These are phyloP conservation scores for Tuta absoluta DNA, from an alignment of 2,888 invertebrate genomes.

Conservation along the genomic window DNA sequence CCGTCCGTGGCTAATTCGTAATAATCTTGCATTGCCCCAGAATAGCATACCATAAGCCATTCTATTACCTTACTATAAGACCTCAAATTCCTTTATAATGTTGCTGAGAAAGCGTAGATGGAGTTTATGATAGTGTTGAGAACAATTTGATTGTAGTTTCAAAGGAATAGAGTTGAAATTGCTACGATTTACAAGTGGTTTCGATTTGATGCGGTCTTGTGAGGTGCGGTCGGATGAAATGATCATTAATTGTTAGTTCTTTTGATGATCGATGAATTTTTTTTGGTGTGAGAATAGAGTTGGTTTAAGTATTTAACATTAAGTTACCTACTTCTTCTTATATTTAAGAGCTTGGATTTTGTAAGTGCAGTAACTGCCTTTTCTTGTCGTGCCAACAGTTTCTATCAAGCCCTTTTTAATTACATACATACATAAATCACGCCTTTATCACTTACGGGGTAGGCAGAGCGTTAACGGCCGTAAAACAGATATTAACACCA, in stretches of 20 bases:
- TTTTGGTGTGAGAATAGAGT: conserved; percentile 15
- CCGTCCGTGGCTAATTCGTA: conserved; percentile 65
- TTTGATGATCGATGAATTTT: conserved; percentile 17
- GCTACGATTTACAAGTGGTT: not conserved
- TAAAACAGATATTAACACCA: too few species aligned
- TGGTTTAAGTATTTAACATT: not conserved
- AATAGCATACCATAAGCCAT: too few species aligned
- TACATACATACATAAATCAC: too few species aligned
- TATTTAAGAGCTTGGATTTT: too few species aligned
- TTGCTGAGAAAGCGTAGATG: conserved; percentile 12
- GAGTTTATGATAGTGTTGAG: not conserved
- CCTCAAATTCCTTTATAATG: not conserved
- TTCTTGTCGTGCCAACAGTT: too few species aligned
- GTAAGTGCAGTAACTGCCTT: too few species aligned
- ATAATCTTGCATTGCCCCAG: conserved; percentile 51
- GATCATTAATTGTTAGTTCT: conserved; percentile 21
- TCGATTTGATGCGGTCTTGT: conserved; percentile 13
- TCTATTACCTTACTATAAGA: conserved; percentile 2
- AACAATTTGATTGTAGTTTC: conserved; percentile 15
- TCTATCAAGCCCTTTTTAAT: too few species aligned
- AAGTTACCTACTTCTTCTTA: too few species aligned
- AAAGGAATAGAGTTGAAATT: conserved; percentile 12
- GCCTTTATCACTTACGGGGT: too few species aligned
- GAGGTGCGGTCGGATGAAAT: conserved; percentile 5
- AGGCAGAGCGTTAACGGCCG: too few species aligned